Percentiles rank a stretch among this genome's conserved stretches.
phyloP scores from a whole-genome alignment of 2,888 invertebrate genomes.

The Norana najaformis region DNA sequence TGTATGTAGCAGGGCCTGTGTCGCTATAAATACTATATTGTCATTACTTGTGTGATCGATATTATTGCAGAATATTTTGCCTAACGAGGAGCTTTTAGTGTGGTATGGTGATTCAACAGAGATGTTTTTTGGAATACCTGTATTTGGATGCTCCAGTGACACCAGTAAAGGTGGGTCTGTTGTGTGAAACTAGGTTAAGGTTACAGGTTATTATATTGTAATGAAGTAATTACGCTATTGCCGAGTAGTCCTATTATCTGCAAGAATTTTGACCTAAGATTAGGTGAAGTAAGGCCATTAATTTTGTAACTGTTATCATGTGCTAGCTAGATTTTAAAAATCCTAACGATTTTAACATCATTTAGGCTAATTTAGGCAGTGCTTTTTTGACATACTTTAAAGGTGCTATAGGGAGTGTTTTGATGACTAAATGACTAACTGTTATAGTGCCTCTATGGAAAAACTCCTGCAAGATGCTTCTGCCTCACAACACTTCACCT shows the following conservation, averaged over 20 bases:
- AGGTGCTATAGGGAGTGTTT: too few species aligned
- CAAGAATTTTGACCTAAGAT: neutral
- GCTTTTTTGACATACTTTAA: too few species aligned
- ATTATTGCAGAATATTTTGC: slow-evolving; percentile 52
- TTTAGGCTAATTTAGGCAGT: too few species aligned
- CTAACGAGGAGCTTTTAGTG: slow-evolving; percentile 55
- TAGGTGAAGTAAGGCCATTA: neutral
- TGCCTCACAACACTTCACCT: too few species aligned
- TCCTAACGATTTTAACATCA: too few species aligned
- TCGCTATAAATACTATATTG: too few species aligned
- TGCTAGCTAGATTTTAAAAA: too few species aligned
- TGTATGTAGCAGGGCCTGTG: too few species aligned
- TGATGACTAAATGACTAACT: too few species aligned
- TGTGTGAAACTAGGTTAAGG: neutral
- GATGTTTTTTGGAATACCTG: slow-evolving; percentile 54
- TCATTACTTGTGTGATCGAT: too few species aligned
- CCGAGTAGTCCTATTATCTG: neutral
- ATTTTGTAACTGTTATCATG: too few species aligned
- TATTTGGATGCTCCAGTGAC: neutral
- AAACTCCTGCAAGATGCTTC: too few species aligned
- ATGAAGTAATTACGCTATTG: neutral
- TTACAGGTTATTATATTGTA: neutral
- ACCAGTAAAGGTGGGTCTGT: neutral
- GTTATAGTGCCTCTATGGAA: neutral
- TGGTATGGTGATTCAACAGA: slow-evolving; percentile 53